Evolutionary conservation across 2,113 vertebrate genomes (phyloP), one percentile per base, ranked within the genome.

Genomic region (Crotalus helleri): DNA sequence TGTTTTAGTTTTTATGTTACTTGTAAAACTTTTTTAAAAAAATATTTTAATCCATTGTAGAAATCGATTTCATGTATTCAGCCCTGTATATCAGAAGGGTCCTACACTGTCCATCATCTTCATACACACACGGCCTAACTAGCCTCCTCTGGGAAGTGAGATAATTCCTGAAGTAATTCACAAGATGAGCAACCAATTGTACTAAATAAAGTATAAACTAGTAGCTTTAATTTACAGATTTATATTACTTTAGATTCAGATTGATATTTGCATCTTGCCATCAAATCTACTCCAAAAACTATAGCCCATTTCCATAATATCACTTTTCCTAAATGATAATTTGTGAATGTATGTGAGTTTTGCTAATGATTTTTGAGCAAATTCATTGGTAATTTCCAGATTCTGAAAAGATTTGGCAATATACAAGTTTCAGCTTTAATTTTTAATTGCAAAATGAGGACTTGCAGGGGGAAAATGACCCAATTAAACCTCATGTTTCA

Each of bases 331-430:
- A 93, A 91, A 94, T 11, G 91, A 24, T 64, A 92, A 51, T 69
- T 91, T 92, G 92, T 91, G 87, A 88, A 46, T 33, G 92, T 26
- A 17, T 93, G 1, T 94, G 94, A 93, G 26, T 87, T 93, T 91
- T 91, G 89, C 46, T 94, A 95, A 94, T 93, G 94, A 55, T 23
- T 92, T 96, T 94, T 96, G 29, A 87, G 87, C 44, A 93, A 92
- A 94, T 95, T 94, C 94, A 94, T 95, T 93, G 61, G 93, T 61
- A 96, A 91, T 26, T 93, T 90, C 90, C 91, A 93, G 89, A 17
- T 95, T 59, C 88, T 17, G 57, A 94, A 92, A 94, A 93, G 92
- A 61, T 92, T 54, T 93, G 88, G 88, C 89, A 94, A 54, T 17
- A 90, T 86, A 88, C 74, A 91, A 53, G 93, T 92, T n/a, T 86